Conservation (phyloP, 2,113 vertebrate genomes). For the Caranx ignobilis region DNA sequence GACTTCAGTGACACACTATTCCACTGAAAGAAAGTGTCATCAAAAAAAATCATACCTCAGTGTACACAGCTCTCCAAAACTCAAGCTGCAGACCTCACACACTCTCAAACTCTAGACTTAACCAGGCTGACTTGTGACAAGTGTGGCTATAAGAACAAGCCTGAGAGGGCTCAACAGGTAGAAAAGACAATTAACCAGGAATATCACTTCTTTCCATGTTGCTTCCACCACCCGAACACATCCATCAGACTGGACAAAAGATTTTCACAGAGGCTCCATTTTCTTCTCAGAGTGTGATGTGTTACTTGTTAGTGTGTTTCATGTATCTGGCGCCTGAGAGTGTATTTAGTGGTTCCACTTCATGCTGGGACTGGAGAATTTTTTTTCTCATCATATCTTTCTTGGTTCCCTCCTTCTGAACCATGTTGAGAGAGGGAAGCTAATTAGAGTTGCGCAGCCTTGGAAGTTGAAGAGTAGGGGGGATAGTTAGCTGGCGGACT, state of each 20-base stretch:
- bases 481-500: conserved; percentile 69
- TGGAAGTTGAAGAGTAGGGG: conserved; percentile 67
- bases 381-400: conserved; percentile 38
- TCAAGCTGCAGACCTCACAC: neutral
- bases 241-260: neutral
- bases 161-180: neutral
- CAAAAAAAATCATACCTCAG: neutral
- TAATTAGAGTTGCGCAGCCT: conserved; percentile 78
- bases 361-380: conserved; percentile 45
- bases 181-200: neutral
- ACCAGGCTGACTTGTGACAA: neutral
- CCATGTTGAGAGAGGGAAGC: conserved; percentile 64
- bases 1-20: neutral
- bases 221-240: neutral
- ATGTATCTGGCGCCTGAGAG: conserved; percentile 15
- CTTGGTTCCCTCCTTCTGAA: conserved; percentile 47
- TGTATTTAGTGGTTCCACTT: conserved; percentile 37
- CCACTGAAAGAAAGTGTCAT: neutral
- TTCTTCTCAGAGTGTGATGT: conserved; percentile 17
- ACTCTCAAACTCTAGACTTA: neutral
- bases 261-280: conserved; percentile 18
- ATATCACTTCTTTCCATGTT: neutral
- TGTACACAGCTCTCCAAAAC: neutral
- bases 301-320: conserved; percentile 24
- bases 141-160: neutral